Percentiles rank a stretch among this genome's conserved stretches.
Conservation (phyloP, 2,113 vertebrate genomes). For the Apeltes quadracus region DNA sequence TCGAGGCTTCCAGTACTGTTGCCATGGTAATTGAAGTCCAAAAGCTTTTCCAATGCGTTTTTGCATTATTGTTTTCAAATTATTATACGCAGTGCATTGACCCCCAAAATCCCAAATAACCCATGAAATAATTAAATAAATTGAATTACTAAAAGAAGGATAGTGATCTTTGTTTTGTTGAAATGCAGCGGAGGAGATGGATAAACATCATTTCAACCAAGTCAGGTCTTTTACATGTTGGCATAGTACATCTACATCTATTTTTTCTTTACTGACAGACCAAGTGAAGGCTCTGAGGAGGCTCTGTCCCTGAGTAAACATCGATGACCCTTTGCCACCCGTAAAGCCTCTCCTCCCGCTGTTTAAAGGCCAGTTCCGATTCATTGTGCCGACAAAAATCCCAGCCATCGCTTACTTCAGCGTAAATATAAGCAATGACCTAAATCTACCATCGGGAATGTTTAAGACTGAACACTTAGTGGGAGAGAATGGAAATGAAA, state of each 20-base stretch:
- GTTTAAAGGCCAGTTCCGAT: not conserved
- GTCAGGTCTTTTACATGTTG: too few species aligned
- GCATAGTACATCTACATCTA: too few species aligned
- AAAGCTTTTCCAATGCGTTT: not conserved
- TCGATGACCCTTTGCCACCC: too few species aligned
- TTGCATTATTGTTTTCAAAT: not conserved
- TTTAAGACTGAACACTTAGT: not conserved
- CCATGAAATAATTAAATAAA: not conserved
- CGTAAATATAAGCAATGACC: not conserved
- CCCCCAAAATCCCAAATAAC: not conserved
- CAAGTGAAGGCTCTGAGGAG: too few species aligned
- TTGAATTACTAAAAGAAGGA: too few species aligned
- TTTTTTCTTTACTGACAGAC: too few species aligned
- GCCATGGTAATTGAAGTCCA: not conserved
- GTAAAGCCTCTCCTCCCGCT: not conserved
- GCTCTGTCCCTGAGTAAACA: too few species aligned
- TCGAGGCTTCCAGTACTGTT: not conserved
- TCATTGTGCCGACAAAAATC: conserved; percentile 11
- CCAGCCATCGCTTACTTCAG: not conserved
- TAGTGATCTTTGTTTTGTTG: too few species aligned
- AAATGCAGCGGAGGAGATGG: too few species aligned
- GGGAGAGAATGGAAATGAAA: not conserved
- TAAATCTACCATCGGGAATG: conserved; percentile 1
- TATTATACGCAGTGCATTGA: not conserved
- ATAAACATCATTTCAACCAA: too few species aligned